phyloP scores from a whole-genome alignment of 2,888 invertebrate genomes.

The Rhingia campestris region DNA sequence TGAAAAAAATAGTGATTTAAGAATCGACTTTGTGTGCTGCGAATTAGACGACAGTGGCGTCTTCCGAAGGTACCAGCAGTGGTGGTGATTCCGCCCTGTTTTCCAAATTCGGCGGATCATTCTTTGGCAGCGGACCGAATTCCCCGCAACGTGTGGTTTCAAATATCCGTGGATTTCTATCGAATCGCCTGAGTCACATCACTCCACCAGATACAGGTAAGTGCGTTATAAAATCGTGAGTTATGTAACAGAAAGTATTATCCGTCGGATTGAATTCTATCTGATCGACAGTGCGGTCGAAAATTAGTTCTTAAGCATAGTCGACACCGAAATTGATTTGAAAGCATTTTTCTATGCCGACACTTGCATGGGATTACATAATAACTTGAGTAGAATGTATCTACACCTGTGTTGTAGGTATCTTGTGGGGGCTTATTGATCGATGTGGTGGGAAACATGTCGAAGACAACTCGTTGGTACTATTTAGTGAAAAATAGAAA shows the following conservation, averaged over 20 bases:
- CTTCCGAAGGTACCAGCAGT: constrained; percentile 81
- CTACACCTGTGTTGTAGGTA: constrained; percentile 23
- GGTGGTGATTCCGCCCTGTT: constrained; percentile 86
- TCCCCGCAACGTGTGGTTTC: constrained; percentile 88
- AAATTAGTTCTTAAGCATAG: constrained; percentile 4
- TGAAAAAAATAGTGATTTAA: constrained; percentile 48
- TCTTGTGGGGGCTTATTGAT: constrained; percentile 62
- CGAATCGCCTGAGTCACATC: constrained; percentile 86
- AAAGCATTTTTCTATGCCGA: constrained; percentile 22
- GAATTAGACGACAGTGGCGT: constrained; percentile 81
- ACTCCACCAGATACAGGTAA: constrained; percentile 89
- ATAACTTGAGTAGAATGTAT: constrained; percentile 11
- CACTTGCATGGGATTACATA: constrained; percentile 50
- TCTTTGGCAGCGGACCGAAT: constrained; percentile 87
- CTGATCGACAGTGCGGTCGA: constrained; percentile 35
- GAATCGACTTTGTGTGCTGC: constrained; percentile 53
- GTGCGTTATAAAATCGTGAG: constrained; percentile 75
- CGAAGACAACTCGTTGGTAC: constrained; percentile 15
- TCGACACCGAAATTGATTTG: constrained; percentile 6
- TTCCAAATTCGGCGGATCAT: constrained; percentile 87
- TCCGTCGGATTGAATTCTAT: constrained; percentile 44
- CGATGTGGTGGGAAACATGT: constrained; percentile 32
- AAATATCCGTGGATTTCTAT: constrained; percentile 89
- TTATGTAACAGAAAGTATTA: not conserved
- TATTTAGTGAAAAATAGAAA: constrained; percentile 4